Percentiles rank a stretch among this genome's conserved stretches.
Conservation (phyloP, 2,888 invertebrate genomes). For the Darwinula stevensoni region DNA sequence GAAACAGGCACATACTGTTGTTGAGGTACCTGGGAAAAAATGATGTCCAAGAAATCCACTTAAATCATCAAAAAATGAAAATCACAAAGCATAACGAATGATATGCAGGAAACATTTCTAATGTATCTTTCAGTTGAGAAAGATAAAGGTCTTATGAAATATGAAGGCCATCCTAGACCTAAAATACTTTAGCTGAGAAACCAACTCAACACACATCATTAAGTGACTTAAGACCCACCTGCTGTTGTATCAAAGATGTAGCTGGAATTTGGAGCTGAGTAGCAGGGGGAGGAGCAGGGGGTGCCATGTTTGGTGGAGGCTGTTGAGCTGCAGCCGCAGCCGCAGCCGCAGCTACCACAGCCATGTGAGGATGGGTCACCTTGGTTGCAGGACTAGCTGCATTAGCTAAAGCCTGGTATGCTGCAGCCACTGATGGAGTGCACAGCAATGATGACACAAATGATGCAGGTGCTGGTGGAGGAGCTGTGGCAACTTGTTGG, state of each 20-base stretch:
- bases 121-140: too few relatives aligned
- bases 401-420: conserved; percentile 1
- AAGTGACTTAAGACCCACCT: conserved; percentile 14
- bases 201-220: too few relatives aligned
- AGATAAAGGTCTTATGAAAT: too few relatives aligned
- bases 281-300: conserved; percentile 14
- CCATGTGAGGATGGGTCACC: conserved; percentile 39
- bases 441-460: conserved; percentile 79
- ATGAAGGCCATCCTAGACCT: too few relatives aligned
- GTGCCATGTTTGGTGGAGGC: conserved; percentile 23
- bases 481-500: conserved; percentile 20
- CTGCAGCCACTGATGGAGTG: conserved; percentile 28
- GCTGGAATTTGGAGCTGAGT: conserved; percentile 40
- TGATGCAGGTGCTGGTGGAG: conserved; percentile 54
- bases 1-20: conserved; percentile 81
- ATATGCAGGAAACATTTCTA: too few relatives aligned
- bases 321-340: conserved; percentile 17
- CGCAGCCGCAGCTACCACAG: conserved; percentile 25
- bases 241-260: conserved; percentile 48
- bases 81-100: conserved; percentile 5
- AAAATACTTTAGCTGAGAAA: too few relatives aligned
- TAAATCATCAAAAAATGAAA: conserved; percentile 5
- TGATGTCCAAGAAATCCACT: background rate
- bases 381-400: conserved; percentile 39
- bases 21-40: conserved; percentile 27